A percentile compares a stretch with the other conserved stretches of the same genome.
These are phyloP conservation scores for Vespertilio murinus DNA, from an alignment of 2,797 vertebrate species.

Conservation along the genomic window DNA sequence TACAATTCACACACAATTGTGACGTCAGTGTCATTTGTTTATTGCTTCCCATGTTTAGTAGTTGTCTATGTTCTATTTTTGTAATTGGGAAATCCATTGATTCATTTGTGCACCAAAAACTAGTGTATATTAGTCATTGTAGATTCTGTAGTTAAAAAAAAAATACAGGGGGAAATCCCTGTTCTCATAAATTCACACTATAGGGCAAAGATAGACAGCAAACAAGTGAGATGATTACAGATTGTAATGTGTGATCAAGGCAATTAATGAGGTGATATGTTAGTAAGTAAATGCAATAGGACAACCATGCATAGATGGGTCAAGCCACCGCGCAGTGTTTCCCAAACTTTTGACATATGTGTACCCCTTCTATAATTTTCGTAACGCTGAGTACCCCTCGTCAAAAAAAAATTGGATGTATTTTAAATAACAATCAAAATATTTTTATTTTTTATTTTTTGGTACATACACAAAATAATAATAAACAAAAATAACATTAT, in stretches of 20 bases:
- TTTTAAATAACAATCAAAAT: no score
- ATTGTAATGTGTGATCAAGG: background rate
- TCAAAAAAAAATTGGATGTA: no score
- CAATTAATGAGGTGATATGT: slow-evolving; percentile 4
- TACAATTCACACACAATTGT: background rate
- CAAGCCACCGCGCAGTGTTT: no score
- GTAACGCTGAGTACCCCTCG: no score
- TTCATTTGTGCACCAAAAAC: background rate
- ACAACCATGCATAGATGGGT: background rate
- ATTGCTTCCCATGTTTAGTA: background rate
- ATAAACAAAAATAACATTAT: no score
- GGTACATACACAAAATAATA: no score
- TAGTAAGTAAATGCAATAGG: background rate
- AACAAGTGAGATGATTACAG: background rate
- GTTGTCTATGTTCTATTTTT: background rate
- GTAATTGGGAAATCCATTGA: background rate
- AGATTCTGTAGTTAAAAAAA: slow-evolving; percentile 17
- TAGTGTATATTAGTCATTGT: background rate
- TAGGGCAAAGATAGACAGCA: background rate
- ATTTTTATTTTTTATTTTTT: no score
- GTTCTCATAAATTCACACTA: background rate
- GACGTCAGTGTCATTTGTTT: background rate
- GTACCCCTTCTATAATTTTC: no score
- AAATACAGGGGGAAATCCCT: background rate
- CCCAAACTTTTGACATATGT: no score